These are phyloP conservation scores for Oxycera nigricornis DNA, from an alignment of 2,888 invertebrate species.

Conservation along the genomic window DNA sequence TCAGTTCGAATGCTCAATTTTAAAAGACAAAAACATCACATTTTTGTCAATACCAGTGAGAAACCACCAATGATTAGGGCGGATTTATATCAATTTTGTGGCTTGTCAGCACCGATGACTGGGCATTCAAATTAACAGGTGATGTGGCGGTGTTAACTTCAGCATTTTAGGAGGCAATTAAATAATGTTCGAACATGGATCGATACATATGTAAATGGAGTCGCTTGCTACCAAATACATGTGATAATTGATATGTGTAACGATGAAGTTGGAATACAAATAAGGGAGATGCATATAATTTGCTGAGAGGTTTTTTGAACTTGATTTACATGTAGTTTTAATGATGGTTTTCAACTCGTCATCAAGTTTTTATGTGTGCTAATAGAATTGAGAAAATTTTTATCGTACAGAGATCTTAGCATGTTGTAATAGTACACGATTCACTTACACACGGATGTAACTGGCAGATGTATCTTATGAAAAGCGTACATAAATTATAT, in stretches of 20 bases:
- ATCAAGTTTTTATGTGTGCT: too few species aligned
- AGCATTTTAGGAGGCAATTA: conserved; percentile 14
- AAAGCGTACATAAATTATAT: too few species aligned
- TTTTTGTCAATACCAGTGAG: too few species aligned
- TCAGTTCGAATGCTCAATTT: conserved; percentile 1
- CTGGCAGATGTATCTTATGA: too few species aligned
- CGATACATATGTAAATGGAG: neutral
- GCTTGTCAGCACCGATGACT: neutral
- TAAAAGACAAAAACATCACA: neutral
- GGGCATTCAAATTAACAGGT: neutral
- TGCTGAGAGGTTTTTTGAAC: too few species aligned
- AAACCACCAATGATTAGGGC: neutral
- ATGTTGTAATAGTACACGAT: too few species aligned
- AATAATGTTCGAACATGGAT: neutral
- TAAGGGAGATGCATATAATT: neutral
- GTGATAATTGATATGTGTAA: conserved; percentile 13
- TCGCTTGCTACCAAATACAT: neutral
- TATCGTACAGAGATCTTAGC: too few species aligned
- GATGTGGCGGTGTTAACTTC: neutral
- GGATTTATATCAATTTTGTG: conserved; percentile 8
- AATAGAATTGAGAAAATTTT: too few species aligned
- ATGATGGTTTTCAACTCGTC: too few species aligned
- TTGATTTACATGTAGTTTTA: too few species aligned
- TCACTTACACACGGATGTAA: too few species aligned
- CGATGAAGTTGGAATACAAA: neutral